phyloP scores from a whole-genome alignment of 2,113 vertebrate species.

The Proterorhinus semilunaris region DNA sequence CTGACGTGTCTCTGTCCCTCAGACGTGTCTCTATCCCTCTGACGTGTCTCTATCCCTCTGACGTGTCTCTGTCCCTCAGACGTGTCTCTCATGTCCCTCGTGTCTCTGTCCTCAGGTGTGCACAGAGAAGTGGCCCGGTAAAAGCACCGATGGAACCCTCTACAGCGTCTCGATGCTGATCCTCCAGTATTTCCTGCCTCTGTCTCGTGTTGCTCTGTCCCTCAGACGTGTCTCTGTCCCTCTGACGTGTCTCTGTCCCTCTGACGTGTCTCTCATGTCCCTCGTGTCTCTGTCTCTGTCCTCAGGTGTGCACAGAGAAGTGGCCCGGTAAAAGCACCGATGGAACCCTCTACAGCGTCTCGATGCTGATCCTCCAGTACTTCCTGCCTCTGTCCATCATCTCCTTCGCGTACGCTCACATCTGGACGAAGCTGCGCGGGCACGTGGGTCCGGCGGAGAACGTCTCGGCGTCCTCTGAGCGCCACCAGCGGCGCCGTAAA shows the following conservation, averaged over 20 bases:
- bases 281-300: neutral
- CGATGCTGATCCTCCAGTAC: slow-evolving; percentile 89
- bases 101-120: slow-evolving; percentile 54
- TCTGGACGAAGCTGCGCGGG: slow-evolving; percentile 91
- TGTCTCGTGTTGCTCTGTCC: slow-evolving; percentile 51
- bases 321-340: slow-evolving; percentile 88
- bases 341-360: slow-evolving; percentile 88
- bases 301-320: slow-evolving; percentile 85
- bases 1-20: too few relatives aligned
- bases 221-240: too few relatives aligned
- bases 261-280: neutral
- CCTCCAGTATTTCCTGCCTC: slow-evolving; percentile 89
- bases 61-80: too few relatives aligned
- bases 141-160: slow-evolving; percentile 83
- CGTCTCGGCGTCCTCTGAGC: slow-evolving; percentile 69
- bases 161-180: slow-evolving; percentile 90
- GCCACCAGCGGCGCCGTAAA: slow-evolving; percentile 86
- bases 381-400: slow-evolving; percentile 89
- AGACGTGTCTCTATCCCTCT: too few relatives aligned
- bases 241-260: neutral
- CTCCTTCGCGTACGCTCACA: slow-evolving; percentile 86
- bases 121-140: slow-evolving; percentile 91
- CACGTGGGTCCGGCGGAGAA: slow-evolving; percentile 81
- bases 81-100: too few relatives aligned
- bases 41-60: too few relatives aligned